Percentiles rank a stretch among this genome's conserved stretches.
These are phyloP conservation scores for Balanococcus diminutus DNA, from an alignment of 2,888 invertebrate species.

Conservation along the genomic window DNA sequence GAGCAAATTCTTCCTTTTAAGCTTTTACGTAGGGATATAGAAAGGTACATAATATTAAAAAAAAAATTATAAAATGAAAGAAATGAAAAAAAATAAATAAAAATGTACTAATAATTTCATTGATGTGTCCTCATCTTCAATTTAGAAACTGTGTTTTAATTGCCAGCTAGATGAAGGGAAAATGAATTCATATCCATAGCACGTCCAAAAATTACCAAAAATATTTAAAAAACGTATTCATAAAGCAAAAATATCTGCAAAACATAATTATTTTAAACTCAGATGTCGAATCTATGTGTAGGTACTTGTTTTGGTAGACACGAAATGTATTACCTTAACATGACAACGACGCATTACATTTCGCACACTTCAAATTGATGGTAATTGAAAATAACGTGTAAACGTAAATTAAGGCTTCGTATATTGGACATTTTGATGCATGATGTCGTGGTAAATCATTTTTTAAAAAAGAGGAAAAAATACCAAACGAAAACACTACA, in stretches of 20 bases:
- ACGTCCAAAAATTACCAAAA: no score
- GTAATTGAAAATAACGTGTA: constrained; percentile 25
- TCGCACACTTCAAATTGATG: not conserved
- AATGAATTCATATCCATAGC: no score
- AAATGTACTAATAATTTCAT: not conserved
- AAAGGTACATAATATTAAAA: not conserved
- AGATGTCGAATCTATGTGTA: no score
- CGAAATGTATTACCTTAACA: not conserved
- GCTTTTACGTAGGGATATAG: not conserved
- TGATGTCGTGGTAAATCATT: not conserved
- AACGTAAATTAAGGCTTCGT: constrained; percentile 28
- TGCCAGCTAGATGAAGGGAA: not conserved
- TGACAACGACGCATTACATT: not conserved
- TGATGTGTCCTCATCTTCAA: not conserved
- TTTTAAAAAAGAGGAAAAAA: not conserved
- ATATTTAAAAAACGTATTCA: no score
- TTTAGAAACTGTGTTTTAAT: not conserved
- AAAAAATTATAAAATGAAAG: not conserved
- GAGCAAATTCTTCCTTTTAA: not conserved
- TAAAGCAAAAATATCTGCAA: no score
- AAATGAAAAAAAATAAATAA: not conserved
- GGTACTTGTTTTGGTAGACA: not conserved
- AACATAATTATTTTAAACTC: no score
- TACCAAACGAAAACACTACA: not conserved
- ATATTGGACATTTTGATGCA: constrained; percentile 1